These are phyloP conservation scores for Ascidia mentula DNA, from an alignment of 23 tunicate genomes.

Conservation along the genomic window DNA sequence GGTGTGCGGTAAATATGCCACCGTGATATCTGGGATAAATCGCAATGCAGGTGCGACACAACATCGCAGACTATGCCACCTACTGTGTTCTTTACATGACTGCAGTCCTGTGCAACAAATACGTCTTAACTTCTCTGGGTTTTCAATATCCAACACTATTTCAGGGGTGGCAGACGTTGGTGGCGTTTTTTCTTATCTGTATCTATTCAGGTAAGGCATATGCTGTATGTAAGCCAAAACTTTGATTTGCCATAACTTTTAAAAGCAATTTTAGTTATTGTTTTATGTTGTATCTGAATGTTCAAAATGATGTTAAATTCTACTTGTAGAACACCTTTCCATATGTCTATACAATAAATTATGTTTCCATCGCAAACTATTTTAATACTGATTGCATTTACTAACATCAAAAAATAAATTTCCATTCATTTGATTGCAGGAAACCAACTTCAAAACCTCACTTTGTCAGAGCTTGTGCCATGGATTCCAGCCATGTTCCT, in stretches of 20 bases:
- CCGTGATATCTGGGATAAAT: too few species aligned
- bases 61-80: constrained; percentile 39
- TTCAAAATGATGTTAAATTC: too few species aligned
- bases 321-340: too few species aligned
- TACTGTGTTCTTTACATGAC: constrained; percentile 61
- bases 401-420: too few species aligned
- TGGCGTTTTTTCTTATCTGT: constrained; percentile 33
- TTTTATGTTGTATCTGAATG: too few species aligned
- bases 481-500: constrained; percentile 88
- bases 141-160: constrained; percentile 95
- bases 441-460: constrained; percentile 40
- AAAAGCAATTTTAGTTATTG: too few species aligned
- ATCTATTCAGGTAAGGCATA: constrained; percentile 36
- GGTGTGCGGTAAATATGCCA: too few species aligned
- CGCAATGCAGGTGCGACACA: not conserved
- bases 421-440: constrained; percentile 27
- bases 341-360: too few species aligned
- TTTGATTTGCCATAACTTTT: too few species aligned
- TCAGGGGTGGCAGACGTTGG: constrained; percentile 78
- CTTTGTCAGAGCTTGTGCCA: constrained; percentile 50
- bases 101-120: constrained; percentile 80
- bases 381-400: too few species aligned
- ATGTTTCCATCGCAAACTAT: not conserved
- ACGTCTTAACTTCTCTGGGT: constrained; percentile 77
- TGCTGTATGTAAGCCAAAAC: too few species aligned